Evolutionary conservation across 1,140 invertebrate species (phyloP).

Genomic region (Brachionus manjavacas): DNA sequence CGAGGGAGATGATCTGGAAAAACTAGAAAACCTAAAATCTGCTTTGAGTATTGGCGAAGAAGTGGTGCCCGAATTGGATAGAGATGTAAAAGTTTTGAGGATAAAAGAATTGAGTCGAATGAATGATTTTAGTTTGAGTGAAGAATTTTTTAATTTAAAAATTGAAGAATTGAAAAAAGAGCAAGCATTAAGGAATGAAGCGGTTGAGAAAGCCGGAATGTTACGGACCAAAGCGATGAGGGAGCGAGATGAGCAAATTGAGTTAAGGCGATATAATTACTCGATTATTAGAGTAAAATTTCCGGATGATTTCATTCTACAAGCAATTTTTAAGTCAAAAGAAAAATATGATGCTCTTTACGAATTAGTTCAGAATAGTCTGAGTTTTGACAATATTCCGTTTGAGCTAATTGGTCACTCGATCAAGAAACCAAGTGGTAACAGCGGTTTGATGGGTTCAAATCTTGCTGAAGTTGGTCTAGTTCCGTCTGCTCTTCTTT

Average conservation of each 20-base stretch:
- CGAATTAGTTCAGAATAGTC: neutral
- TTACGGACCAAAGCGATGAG: conserved; percentile 84
- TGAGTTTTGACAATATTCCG: conserved; percentile 52
- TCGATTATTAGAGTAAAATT: conserved; percentile 76
- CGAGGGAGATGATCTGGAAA: conserved; percentile 56
- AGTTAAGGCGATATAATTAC: conserved; percentile 76
- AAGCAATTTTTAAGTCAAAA: conserved; percentile 56
- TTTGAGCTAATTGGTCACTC: conserved; percentile 48
- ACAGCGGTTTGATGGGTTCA: conserved; percentile 48
- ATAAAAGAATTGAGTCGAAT: conserved; percentile 64
- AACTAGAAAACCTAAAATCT: conserved; percentile 66
- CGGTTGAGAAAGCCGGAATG: conserved; percentile 72
- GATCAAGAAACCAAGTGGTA: conserved; percentile 45
- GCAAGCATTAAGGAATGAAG: conserved; percentile 66
- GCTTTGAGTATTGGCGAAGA: conserved; percentile 72
- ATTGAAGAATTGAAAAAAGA: conserved; percentile 77
- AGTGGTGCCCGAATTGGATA: conserved; percentile 74
- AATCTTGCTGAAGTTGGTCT: conserved; percentile 52
- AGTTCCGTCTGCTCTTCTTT: conserved; percentile 51
- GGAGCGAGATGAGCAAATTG: conserved; percentile 74
- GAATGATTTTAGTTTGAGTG: conserved; percentile 49
- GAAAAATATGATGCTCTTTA: neutral
- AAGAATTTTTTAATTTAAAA: conserved; percentile 73
- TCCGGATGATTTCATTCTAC: conserved; percentile 76
- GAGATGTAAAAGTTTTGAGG: conserved; percentile 74